Evolutionary conservation across 2,113 vertebrate genomes (phyloP).

Genomic region (Acrocephalus arundinaceus): DNA sequence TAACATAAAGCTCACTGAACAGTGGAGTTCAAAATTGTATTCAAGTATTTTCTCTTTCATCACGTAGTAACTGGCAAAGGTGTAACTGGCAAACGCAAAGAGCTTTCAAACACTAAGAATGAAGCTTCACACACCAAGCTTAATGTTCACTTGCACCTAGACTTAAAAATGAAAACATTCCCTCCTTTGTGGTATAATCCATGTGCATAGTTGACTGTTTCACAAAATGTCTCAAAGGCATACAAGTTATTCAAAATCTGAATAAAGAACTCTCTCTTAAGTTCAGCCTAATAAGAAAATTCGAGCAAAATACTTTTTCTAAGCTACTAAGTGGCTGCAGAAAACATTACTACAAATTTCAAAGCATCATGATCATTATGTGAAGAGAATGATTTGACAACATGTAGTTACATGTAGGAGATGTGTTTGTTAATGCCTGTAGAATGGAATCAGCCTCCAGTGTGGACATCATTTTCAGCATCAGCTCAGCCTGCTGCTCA

Average conservation of each 20-base stretch:
- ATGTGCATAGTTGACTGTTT: background rate
- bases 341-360: background rate
- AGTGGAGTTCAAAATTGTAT: background rate
- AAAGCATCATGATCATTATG: background rate
- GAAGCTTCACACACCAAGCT: background rate
- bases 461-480: conserved; percentile 99
- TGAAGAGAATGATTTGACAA: background rate
- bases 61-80: background rate
- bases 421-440: conserved; percentile 92
- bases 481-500: conserved; percentile 97
- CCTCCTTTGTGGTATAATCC: background rate
- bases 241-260: background rate
- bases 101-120: background rate
- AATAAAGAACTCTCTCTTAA: background rate
- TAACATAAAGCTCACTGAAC: background rate
- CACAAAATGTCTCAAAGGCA: background rate
- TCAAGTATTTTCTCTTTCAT: background rate
- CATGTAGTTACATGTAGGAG: conserved; percentile 84
- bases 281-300: background rate
- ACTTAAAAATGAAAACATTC: background rate
- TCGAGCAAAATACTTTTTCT: background rate
- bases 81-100: background rate
- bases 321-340: background rate
- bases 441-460: conserved; percentile 97
- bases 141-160: background rate